phyloP scores from a whole-genome alignment of 2,888 invertebrate genomes.

The Calliopum simillimum region DNA sequence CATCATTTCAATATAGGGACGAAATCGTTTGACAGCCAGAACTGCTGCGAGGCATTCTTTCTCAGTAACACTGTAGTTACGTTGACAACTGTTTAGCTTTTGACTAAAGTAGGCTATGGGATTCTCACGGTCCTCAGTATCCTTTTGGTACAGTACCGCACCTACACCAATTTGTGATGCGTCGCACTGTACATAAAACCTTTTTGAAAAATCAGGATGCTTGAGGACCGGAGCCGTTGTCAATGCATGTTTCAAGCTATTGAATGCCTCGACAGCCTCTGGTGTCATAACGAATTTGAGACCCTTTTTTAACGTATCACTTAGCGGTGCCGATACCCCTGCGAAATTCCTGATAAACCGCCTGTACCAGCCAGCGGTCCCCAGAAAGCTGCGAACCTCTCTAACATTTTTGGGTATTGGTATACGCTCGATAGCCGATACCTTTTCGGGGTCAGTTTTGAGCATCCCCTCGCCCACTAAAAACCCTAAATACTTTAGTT shows the following conservation, averaged over 20 bases:
- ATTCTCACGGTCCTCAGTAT: too few species aligned
- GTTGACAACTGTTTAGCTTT: too few species aligned
- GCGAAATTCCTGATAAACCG: background rate
- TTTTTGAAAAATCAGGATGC: too few species aligned
- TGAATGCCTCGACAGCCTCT: background rate
- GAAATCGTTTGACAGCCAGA: too few species aligned
- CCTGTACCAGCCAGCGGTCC: background rate
- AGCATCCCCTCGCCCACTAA: background rate
- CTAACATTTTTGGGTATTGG: background rate
- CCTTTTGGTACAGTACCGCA: background rate
- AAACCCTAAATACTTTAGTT: too few species aligned
- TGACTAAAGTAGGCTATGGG: too few species aligned
- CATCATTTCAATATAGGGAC: too few species aligned
- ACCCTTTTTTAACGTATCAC: background rate
- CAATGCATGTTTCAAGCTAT: background rate
- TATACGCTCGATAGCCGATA: background rate
- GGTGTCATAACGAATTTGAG: too few species aligned
- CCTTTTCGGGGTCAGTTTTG: background rate
- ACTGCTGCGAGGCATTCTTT: too few species aligned
- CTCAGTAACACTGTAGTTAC: too few species aligned
- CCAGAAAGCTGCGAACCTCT: background rate
- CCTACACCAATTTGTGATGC: too few species aligned
- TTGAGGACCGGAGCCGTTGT: background rate
- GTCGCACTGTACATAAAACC: too few species aligned
- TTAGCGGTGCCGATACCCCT: background rate